phyloP scores from a whole-genome alignment of 2,797 vertebrate species.

The Falco columbarius region DNA sequence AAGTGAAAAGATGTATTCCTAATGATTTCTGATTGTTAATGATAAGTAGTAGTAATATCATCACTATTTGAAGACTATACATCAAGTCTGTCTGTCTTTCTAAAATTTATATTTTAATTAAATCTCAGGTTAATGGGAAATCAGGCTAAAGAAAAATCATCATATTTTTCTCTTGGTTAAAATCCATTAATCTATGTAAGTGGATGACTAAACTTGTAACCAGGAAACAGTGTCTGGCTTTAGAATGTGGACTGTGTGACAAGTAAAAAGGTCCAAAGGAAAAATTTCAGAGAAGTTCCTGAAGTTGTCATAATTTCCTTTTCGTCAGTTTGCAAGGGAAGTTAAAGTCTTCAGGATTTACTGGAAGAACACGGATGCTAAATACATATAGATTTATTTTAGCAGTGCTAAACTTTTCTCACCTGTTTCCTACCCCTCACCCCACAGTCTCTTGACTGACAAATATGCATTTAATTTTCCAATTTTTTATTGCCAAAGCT shows the following conservation, averaged over 20 bases:
- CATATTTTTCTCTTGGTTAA: background rate
- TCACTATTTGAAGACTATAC: background rate
- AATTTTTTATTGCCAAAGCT: background rate
- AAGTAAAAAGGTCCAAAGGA: background rate
- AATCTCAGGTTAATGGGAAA: background rate
- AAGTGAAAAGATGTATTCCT: background rate
- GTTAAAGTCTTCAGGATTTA: background rate
- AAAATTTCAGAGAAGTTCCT: background rate
- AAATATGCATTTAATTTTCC: background rate
- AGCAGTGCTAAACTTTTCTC: background rate
- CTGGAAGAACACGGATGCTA: background rate
- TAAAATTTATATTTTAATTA: background rate
- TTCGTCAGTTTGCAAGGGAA: background rate
- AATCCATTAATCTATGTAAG: background rate
- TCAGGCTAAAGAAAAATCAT: background rate
- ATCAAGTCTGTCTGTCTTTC: background rate
- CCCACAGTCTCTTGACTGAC: background rate
- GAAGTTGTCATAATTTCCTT: background rate
- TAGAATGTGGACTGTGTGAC: background rate
- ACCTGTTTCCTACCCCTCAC: background rate
- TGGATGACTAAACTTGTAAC: background rate
- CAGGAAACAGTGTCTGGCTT: background rate
- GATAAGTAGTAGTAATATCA: background rate
- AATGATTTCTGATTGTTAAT: background rate
- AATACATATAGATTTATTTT: background rate